A percentile compares a stretch with the other conserved stretches of the same genome.
These are phyloP conservation scores for Drosophila quadrilineata DNA, from an alignment of 1,140 invertebrate species.

Conservation along the genomic window DNA sequence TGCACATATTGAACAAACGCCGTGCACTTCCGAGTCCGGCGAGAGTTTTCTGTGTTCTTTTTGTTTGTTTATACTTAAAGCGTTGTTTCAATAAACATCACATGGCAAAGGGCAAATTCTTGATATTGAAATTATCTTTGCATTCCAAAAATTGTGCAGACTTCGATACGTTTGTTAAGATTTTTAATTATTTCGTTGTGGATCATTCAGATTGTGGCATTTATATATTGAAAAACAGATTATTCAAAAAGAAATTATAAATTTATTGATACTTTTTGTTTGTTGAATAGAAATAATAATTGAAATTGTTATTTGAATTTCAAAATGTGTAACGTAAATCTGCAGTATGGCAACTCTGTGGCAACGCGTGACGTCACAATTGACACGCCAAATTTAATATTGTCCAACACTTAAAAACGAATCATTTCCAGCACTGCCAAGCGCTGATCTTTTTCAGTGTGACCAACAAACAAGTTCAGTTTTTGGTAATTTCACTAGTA, in stretches of 20 bases:
- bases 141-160: constrained; percentile 7
- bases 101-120: constrained; percentile 57
- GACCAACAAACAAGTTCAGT: background rate
- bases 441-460: constrained; percentile 17
- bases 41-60: constrained; percentile 42
- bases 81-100: constrained; percentile 64
- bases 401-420: background rate
- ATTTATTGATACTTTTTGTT: too few relatives aligned
- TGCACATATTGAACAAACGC: constrained; percentile 41
- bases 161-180: background rate
- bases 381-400: background rate
- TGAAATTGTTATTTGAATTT: background rate
- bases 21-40: constrained; percentile 52
- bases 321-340: too few relatives aligned
- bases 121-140: constrained; percentile 37
- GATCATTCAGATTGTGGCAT: too few relatives aligned
- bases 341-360: too few relatives aligned
- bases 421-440: constrained; percentile 3
- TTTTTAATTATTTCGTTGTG: too few relatives aligned
- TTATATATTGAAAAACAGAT: too few relatives aligned
- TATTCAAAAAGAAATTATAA: background rate
- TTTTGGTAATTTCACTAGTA: constrained; percentile 11
- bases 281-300: too few relatives aligned
- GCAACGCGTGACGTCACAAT: background rate
- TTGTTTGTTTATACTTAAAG: constrained; percentile 68